Evolutionary conservation across 1,140 invertebrate species (phyloP).

Genomic region (Cephus cinctus): DNA sequence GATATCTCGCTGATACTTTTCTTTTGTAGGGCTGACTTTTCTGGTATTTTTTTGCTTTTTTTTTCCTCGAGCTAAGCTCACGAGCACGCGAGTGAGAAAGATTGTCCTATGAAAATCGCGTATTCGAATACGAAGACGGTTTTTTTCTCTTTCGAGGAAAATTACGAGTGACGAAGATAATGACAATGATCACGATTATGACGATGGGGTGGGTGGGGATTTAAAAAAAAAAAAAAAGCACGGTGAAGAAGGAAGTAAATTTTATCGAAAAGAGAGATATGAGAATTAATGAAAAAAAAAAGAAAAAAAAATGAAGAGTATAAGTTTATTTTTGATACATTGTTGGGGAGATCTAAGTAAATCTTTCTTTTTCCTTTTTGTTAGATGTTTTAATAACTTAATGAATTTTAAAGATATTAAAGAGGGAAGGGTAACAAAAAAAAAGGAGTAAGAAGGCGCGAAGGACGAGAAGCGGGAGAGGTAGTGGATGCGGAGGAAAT

Average conservation of each 20-base stretch:
- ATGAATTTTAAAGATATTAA: slow-evolving; percentile 54
- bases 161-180: slow-evolving; percentile 20
- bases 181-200: too few relatives aligned
- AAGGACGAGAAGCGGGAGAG: slow-evolving; percentile 7
- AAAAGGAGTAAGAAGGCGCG: slow-evolving; percentile 7
- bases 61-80: too few relatives aligned
- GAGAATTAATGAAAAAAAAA: slow-evolving; percentile 17
- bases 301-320: slow-evolving; percentile 36
- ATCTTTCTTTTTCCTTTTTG: slow-evolving; percentile 48
- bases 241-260: slow-evolving; percentile 21
- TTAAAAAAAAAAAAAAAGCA: slow-evolving; percentile 12
- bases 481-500: slow-evolving; percentile 20
- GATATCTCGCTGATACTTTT: too few relatives aligned
- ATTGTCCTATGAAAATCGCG: too few relatives aligned
- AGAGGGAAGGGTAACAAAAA: slow-evolving; percentile 13
- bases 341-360: slow-evolving; percentile 46
- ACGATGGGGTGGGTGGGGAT: slow-evolving; percentile 2
- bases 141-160: too few relatives aligned
- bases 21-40: too few relatives aligned
- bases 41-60: too few relatives aligned
- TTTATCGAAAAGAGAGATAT: slow-evolving; percentile 3
- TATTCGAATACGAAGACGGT: too few relatives aligned
- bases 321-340: slow-evolving; percentile 58
- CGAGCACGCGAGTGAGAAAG: too few relatives aligned
- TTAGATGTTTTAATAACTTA: slow-evolving; percentile 53